Base-by-base conservation (phyloP, 2,888 invertebrate species). In the Imbricaverruca yamaguchii region DNA sequence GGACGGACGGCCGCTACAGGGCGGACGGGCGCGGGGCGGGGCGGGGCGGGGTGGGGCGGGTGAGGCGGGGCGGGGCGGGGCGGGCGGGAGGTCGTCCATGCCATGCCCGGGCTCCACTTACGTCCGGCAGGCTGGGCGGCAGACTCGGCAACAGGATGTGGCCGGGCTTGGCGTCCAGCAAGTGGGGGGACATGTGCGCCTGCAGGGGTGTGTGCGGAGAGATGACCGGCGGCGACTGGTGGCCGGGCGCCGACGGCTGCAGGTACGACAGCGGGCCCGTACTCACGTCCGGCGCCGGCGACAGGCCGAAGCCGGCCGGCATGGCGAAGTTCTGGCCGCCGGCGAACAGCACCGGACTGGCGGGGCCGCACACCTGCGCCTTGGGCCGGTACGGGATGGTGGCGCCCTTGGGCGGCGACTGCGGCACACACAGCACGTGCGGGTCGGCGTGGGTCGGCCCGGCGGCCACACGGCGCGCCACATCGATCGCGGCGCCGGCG, bases 361-460 rank as follows among this genome's bases (percentile, higher is more conserved):
- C 84, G 78, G 83, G 83, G 21, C 81, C 82, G 56, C 25, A 23
- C 13, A 57, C 57, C 83, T 83, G 84, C 80, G 84, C 82, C 81
- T 83, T 83, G 88, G 98, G 98, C 90, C 98, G 93, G 91, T 98
- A 99, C 86, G 98, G 98, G 89, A 99, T 97, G 87, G 98, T 99
- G 87, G 98, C 97, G 88, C 98, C 98, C 92, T 99, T 98, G 85
- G 98, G 98, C 89, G 99, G 98, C 89, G 98, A 98, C 98, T 98
- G 79, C 25, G 56, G 39, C 74, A 74, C 11, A 67, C 21, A 25
- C 39, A 4, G 39, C 39, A 39, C 39, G 39, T 39, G 39, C 39
- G 39, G 39, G 39, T 39, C 4, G 39, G 39, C 39, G 39, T 4
- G 39, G 39, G 39, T 39, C 39, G 39, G 39, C 39, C 39, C 39